Percentiles rank a stretch among this genome's conserved stretches.
Conservation (phyloP, 2,797 vertebrate species). For the Notolepis coatsorum region DNA sequence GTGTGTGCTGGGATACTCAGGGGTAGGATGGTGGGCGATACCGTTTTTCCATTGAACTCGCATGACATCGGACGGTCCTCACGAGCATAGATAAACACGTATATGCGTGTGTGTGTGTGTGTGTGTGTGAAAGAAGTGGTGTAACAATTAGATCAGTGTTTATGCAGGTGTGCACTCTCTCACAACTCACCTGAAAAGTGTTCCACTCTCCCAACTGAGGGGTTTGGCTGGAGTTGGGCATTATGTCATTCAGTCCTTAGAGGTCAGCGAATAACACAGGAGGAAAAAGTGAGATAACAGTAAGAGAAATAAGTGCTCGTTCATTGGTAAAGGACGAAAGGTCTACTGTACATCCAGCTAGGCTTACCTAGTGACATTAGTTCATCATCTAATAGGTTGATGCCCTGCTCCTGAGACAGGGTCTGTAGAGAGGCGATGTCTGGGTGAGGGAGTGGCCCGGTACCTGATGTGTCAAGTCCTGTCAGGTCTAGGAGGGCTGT, state of each 20-base stretch:
- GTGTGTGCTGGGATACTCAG: too few relatives aligned
- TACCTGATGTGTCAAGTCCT: conserved; percentile 85
- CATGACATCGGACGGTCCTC: not conserved
- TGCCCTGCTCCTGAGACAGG: conserved; percentile 78
- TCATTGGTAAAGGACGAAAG: not conserved
- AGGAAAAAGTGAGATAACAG: not conserved
- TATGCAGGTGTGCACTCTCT: not conserved
- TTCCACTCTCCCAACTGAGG: conserved; percentile 84
- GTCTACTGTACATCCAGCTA: too few relatives aligned
- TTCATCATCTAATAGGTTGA: conserved; percentile 94
- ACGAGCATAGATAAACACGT: too few relatives aligned
- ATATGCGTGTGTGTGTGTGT: not conserved
- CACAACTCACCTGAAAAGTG: conserved; percentile 87
- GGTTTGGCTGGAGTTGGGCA: conserved; percentile 63
- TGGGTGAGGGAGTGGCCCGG: conserved; percentile 72
- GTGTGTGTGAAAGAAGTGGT: not conserved
- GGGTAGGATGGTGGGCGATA: too few relatives aligned
- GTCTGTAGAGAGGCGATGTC: conserved; percentile 70
- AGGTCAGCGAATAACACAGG: conserved; percentile 28
- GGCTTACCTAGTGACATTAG: conserved; percentile 95
- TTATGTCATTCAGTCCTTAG: conserved; percentile 88
- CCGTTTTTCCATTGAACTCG: too few relatives aligned
- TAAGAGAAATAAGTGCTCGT: not conserved
- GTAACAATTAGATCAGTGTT: not conserved
- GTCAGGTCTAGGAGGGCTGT: conserved; percentile 93